phyloP scores from a whole-genome alignment of 53 echinoderm and acorn worm genomes.

The Holothuria leucospilota region DNA sequence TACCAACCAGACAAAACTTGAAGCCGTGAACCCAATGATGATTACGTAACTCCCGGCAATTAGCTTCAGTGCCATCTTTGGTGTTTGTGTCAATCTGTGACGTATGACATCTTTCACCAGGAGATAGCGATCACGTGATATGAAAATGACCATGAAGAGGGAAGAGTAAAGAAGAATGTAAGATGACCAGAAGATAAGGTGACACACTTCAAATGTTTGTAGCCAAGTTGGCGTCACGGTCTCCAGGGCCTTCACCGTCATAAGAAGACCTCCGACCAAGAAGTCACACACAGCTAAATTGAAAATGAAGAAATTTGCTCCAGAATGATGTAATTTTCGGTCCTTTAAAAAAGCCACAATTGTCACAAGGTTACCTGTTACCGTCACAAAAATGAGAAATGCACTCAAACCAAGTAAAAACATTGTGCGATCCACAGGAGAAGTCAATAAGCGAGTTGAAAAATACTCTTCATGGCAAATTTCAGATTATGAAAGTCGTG shows the following conservation, averaged over 20 bases:
- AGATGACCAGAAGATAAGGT: background rate
- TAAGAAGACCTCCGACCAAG: slow-evolving; percentile 9
- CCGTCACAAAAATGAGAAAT: background rate
- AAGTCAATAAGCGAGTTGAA: too few relatives aligned
- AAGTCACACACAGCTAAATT: slow-evolving; percentile 20
- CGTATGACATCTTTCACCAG: slow-evolving; percentile 17
- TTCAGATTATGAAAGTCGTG: too few relatives aligned
- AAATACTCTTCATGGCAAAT: too few relatives aligned
- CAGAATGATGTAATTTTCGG: background rate
- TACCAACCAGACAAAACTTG: background rate
- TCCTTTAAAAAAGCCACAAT: slow-evolving; percentile 4
- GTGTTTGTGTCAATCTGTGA: slow-evolving; percentile 18
- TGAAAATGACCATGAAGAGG: background rate
- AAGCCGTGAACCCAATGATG: background rate
- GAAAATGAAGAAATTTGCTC: background rate
- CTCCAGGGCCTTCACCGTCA: background rate
- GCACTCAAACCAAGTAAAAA: too few relatives aligned
- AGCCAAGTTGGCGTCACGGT: too few relatives aligned
- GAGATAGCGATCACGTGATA: slow-evolving; percentile 37
- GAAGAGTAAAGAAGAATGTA: background rate
- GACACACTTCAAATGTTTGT: background rate
- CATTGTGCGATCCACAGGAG: too few relatives aligned
- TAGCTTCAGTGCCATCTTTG: background rate
- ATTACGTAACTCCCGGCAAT: background rate
- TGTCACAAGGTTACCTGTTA: slow-evolving; percentile 1